Conservation (phyloP, 2,113 vertebrate species). For the Coracopsis vasa region DNA sequence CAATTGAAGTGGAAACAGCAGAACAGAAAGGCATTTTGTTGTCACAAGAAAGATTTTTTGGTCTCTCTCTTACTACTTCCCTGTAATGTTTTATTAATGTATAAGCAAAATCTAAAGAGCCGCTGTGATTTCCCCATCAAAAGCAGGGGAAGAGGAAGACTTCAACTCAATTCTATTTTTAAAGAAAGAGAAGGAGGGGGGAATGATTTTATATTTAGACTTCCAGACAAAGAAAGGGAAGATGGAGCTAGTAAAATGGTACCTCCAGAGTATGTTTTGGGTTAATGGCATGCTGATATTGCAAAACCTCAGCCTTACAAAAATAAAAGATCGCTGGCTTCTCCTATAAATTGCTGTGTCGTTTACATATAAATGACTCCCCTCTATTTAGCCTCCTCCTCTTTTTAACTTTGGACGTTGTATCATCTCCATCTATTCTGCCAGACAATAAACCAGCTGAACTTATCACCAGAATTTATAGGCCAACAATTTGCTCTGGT, state of each 20-base stretch:
- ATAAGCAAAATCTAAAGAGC: constrained; percentile 44
- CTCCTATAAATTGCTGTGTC: constrained; percentile 26
- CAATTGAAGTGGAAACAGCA: constrained; percentile 9
- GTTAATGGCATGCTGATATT: constrained; percentile 15
- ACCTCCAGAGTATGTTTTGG: not conserved
- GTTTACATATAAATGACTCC: constrained; percentile 55
- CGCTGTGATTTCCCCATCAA: constrained; percentile 24
- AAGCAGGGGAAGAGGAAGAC: not conserved
- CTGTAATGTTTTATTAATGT: constrained; percentile 61
- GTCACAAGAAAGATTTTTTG: constrained; percentile 48
- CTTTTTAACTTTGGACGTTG: not conserved
- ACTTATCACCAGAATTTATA: constrained; percentile 36
- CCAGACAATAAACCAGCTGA: constrained; percentile 51
- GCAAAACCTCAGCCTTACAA: not conserved
- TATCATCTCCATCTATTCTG: constrained; percentile 30
- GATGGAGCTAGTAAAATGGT: not conserved
- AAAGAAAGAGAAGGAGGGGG: not conserved
- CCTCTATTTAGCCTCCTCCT: not conserved
- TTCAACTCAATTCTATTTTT: constrained; percentile 54
- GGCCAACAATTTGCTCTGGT: constrained; percentile 14
- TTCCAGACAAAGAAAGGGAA: constrained; percentile 32
- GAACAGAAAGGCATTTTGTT: constrained; percentile 33
- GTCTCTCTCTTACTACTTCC: constrained; percentile 37
- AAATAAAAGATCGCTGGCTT: constrained; percentile 1
- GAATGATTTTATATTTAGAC: constrained; percentile 42